Evolutionary conservation across 2,888 invertebrate genomes (phyloP).

Genomic region (Euplexia lucipara): DNA sequence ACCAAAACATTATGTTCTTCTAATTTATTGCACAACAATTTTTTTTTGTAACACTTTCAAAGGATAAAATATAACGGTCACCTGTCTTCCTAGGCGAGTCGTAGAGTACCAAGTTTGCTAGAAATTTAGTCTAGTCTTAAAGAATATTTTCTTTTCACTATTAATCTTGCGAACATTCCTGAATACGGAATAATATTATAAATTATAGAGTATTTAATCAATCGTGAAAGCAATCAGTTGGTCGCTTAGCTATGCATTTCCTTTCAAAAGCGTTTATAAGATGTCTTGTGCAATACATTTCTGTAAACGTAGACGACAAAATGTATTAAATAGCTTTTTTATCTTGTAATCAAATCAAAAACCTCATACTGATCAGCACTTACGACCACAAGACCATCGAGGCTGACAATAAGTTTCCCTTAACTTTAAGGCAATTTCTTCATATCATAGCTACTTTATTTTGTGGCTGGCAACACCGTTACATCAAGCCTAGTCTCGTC

Average conservation of each 20-base stretch:
- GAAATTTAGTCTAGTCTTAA: slow-evolving; percentile 34
- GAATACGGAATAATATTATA: slow-evolving; percentile 18
- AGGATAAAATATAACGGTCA: slow-evolving; percentile 39
- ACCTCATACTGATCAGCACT: too few relatives aligned
- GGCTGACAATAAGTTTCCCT: too few relatives aligned
- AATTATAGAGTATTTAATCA: neutral
- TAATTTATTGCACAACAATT: too few relatives aligned
- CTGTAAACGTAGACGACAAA: too few relatives aligned
- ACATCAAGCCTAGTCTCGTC: neutral
- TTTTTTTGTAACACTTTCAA: too few relatives aligned
- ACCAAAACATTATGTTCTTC: too few relatives aligned
- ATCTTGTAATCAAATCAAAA: too few relatives aligned
- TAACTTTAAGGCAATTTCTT: slow-evolving; percentile 26
- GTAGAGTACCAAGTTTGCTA: slow-evolving; percentile 37
- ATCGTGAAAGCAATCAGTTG: neutral
- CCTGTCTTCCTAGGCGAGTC: slow-evolving; percentile 18
- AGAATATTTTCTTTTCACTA: slow-evolving; percentile 15
- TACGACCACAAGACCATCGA: too few relatives aligned
- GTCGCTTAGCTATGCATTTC: neutral
- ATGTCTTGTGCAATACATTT: too few relatives aligned
- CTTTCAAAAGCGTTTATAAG: neutral
- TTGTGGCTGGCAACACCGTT: slow-evolving; percentile 29
- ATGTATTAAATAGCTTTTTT: too few relatives aligned
- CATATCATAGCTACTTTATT: slow-evolving; percentile 25
- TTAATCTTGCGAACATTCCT: slow-evolving; percentile 26